Conservation (phyloP, 2,797 vertebrate species). For the Liasis olivaceus region DNA sequence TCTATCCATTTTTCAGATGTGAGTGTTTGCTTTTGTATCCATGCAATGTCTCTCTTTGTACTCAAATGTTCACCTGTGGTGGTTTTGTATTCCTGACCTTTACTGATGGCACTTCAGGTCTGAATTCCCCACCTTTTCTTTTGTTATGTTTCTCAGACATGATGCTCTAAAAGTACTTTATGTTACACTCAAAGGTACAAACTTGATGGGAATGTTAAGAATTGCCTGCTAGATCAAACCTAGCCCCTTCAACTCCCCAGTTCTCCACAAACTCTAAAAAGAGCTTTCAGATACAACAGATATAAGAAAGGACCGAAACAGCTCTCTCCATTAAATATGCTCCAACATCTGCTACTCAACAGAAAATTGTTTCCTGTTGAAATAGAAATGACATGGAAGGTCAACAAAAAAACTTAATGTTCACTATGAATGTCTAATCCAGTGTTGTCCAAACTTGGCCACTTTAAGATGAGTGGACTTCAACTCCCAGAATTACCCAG, state of each 20-base stretch:
- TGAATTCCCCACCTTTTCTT: background rate
- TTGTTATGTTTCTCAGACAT: background rate
- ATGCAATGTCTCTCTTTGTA: background rate
- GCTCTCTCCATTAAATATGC: background rate
- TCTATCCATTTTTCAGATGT: slow-evolving; percentile 20
- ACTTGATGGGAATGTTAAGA: background rate
- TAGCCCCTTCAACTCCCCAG: background rate
- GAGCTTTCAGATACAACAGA: background rate
- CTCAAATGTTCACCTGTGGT: background rate
- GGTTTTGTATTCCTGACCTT: slow-evolving; percentile 29
- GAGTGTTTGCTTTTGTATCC: background rate
- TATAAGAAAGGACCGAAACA: background rate
- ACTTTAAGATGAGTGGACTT: no score
- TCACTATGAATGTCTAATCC: no score
- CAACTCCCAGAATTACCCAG: no score
- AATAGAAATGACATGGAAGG: background rate
- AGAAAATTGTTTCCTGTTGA: background rate
- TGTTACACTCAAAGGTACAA: background rate
- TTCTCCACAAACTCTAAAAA: background rate
- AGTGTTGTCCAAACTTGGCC: no score
- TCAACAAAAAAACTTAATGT: no score
- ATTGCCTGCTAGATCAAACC: background rate
- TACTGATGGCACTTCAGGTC: background rate
- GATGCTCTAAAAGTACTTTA: background rate
- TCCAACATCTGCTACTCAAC: background rate